Evolutionary conservation across 2,797 vertebrate genomes (phyloP).

Genomic region (Sciurus carolinensis): DNA sequence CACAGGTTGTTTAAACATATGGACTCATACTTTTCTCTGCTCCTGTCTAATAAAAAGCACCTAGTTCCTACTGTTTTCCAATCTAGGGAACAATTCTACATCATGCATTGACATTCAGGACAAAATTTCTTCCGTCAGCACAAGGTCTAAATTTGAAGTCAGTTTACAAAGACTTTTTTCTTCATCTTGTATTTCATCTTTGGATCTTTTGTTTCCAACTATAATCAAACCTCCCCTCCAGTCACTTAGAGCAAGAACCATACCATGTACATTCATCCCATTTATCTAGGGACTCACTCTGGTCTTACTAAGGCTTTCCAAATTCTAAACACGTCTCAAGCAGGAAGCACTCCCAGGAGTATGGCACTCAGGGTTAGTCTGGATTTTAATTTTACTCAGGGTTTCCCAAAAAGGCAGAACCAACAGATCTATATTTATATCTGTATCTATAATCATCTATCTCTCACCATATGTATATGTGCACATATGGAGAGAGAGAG

Average conservation of each 20-base stretch:
- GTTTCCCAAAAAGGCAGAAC: neutral
- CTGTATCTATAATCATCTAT: neutral
- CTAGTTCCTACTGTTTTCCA: neutral
- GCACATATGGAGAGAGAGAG: neutral
- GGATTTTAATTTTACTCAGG: neutral
- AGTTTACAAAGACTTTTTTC: neutral
- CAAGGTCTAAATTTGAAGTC: neutral
- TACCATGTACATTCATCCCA: accelerated
- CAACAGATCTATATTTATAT: neutral
- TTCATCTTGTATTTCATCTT: neutral
- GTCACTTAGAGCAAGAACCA: neutral
- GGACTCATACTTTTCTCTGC: too few relatives aligned
- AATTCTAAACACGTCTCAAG: neutral
- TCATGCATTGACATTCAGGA: neutral
- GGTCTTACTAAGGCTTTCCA: neutral
- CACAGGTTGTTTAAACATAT: neutral
- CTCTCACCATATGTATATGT: too few relatives aligned
- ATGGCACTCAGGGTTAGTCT: neutral
- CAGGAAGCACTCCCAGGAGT: neutral
- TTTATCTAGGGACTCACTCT: neutral
- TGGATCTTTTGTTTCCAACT: neutral
- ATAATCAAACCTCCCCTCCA: neutral
- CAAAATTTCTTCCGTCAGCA: neutral
- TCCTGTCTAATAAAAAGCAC: too few relatives aligned
- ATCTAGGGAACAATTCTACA: neutral